phyloP scores from a whole-genome alignment of 1,140 invertebrate genomes.

The Zaprionus ornatus region DNA sequence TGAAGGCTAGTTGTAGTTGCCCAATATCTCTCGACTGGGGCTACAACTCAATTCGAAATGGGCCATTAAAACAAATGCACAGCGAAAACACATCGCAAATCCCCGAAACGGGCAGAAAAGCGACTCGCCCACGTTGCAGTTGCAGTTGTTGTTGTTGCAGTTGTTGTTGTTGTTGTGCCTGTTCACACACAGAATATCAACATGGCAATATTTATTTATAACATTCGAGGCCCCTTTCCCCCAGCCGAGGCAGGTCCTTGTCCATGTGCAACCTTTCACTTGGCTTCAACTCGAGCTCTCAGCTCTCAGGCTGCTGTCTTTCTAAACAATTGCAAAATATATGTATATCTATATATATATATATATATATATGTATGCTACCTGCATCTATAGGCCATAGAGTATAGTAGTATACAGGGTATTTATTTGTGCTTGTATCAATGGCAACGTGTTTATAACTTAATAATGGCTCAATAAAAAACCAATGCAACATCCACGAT shows the following conservation, averaged over 20 bases:
- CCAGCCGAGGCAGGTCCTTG: slow-evolving; percentile 50
- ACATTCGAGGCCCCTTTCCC: slow-evolving; percentile 43
- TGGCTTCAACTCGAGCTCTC: slow-evolving; percentile 28
- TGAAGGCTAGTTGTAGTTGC: slow-evolving; percentile 28
- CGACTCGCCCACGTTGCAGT: slow-evolving; percentile 47
- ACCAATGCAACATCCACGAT: slow-evolving; percentile 59
- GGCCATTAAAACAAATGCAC: slow-evolving; percentile 76
- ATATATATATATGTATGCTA: not conserved
- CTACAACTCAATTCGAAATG: slow-evolving; percentile 76
- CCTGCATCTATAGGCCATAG: not conserved
- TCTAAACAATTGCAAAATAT: slow-evolving; percentile 46
- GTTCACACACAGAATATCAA: slow-evolving; percentile 65
- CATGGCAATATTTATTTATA: slow-evolving; percentile 78
- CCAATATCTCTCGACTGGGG: slow-evolving; percentile 38
- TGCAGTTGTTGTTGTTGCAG: not conserved
- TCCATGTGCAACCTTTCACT: slow-evolving; percentile 66
- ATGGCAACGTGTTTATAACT: slow-evolving; percentile 80
- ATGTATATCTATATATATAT: slow-evolving; percentile 12
- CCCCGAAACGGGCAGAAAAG: slow-evolving; percentile 17
- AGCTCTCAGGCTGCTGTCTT: slow-evolving; percentile 34
- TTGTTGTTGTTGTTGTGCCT: slow-evolving; percentile 33
- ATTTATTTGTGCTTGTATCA: slow-evolving; percentile 81
- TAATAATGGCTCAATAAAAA: slow-evolving; percentile 81
- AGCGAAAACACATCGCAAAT: slow-evolving; percentile 52
- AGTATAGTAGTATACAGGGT: slow-evolving; percentile 5